phyloP scores from a whole-genome alignment of 2,888 invertebrate genomes.

The Acleris emargana region DNA sequence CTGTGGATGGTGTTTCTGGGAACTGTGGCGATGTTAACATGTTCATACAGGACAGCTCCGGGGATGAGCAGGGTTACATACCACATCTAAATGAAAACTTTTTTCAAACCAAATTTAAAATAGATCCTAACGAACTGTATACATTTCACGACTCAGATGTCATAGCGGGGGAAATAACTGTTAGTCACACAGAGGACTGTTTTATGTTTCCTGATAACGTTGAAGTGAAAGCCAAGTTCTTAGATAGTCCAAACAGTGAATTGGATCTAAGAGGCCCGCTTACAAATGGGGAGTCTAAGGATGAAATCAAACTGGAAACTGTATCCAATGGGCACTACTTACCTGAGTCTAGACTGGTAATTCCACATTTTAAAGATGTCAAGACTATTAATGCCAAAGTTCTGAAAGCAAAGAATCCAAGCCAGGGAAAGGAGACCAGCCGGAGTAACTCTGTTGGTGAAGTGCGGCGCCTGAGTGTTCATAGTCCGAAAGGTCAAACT shows the following conservation, averaged over 20 bases:
- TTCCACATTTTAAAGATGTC: slow-evolving; percentile 50
- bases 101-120: slow-evolving; percentile 78
- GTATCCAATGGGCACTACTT: slow-evolving; percentile 69
- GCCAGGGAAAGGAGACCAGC: slow-evolving; percentile 51
- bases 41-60: slow-evolving; percentile 73
- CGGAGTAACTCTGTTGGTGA: slow-evolving; percentile 55
- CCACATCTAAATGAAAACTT: slow-evolving; percentile 75
- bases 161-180: slow-evolving; percentile 77
- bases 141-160: slow-evolving; percentile 81
- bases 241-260: slow-evolving; percentile 67
- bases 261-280: slow-evolving; percentile 59
- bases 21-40: slow-evolving; percentile 73
- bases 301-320: slow-evolving; percentile 57
- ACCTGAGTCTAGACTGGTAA: slow-evolving; percentile 39
- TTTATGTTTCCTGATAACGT: slow-evolving; percentile 66
- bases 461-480: slow-evolving; percentile 52
- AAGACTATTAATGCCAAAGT: slow-evolving; percentile 68
- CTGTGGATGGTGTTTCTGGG: slow-evolving; percentile 73
- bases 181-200: slow-evolving; percentile 77
- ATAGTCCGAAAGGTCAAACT: slow-evolving; percentile 58
- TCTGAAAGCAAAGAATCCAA: slow-evolving; percentile 61
- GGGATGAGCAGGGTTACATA: slow-evolving; percentile 73
- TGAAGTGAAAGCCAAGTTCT: slow-evolving; percentile 60
- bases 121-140: slow-evolving; percentile 79
- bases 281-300: slow-evolving; percentile 67